phyloP scores from a whole-genome alignment of 2,888 invertebrate species.

The Acronicta aceris region DNA sequence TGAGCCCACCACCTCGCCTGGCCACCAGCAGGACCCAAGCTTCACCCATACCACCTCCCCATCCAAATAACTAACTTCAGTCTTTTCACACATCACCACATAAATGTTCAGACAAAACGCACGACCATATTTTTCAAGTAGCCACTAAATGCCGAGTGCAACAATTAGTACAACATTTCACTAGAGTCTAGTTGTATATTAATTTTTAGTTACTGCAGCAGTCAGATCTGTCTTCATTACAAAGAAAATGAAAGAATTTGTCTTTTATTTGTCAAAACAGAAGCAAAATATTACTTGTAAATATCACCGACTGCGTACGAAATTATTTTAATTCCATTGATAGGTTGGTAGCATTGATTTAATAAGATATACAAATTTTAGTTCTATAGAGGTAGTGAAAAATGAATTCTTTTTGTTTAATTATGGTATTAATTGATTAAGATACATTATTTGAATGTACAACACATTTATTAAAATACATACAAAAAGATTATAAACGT shows the following conservation, averaged over 20 bases:
- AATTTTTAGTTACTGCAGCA: conserved; percentile 54
- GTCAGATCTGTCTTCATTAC: conserved; percentile 53
- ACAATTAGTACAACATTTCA: conserved; percentile 76
- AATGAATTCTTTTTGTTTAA: neutral
- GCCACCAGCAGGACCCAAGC: conserved; percentile 95
- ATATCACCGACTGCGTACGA: conserved; percentile 88
- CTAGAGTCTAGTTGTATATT: conserved; percentile 56
- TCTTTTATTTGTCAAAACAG: conserved; percentile 82
- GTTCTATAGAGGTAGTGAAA: neutral
- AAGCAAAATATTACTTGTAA: conserved; percentile 87
- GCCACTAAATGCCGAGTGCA: conserved; percentile 78
- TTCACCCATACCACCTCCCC: conserved; percentile 96
- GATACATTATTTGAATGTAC: neutral
- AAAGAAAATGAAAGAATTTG: conserved; percentile 60
- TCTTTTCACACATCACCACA: conserved; percentile 92
- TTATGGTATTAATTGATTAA: neutral
- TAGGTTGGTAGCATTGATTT: conserved; percentile 76
- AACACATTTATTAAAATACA: neutral
- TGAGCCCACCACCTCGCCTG: conserved; percentile 92
- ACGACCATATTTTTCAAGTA: conserved; percentile 86
- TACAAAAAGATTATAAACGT: conserved; percentile 31
- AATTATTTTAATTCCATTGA: conserved; percentile 73
- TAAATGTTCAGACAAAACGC: conserved; percentile 80
- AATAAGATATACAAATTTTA: conserved; percentile 17
- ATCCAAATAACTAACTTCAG: conserved; percentile 91